phyloP scores from a whole-genome alignment of 2,797 vertebrate species.

The Alcedo quadribrachys region DNA sequence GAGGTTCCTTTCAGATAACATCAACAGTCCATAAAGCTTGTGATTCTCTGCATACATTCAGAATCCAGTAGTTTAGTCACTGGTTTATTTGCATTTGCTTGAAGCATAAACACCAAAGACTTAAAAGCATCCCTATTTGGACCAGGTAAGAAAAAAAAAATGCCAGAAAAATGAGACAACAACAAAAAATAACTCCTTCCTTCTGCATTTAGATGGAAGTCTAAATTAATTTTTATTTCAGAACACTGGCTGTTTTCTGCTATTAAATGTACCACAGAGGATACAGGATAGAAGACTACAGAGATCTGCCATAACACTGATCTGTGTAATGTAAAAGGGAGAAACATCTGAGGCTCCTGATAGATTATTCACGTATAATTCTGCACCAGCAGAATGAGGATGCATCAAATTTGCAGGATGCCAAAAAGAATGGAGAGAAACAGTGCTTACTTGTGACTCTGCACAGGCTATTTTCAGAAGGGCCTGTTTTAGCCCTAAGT shows the following conservation, averaged over 20 bases:
- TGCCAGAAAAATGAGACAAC: background rate
- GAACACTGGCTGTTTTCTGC: constrained; percentile 2
- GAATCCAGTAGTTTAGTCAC: constrained; percentile 23
- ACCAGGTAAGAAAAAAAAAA: constrained; percentile 4
- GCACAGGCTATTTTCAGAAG: background rate
- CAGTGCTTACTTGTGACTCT: background rate
- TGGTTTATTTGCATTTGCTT: constrained; percentile 57
- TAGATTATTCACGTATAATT: background rate
- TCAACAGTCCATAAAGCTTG: background rate
- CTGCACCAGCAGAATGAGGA: background rate
- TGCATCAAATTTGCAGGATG: background rate
- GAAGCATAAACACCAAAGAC: constrained; percentile 53
- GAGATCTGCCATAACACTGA: background rate
- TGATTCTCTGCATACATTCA: constrained; percentile 15
- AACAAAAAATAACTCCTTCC: background rate
- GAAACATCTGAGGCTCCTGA: background rate
- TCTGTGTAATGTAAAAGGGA: background rate
- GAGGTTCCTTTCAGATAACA: background rate
- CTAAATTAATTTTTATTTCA: constrained; percentile 29
- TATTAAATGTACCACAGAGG: background rate
- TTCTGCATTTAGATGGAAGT: background rate
- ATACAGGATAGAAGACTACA: background rate
- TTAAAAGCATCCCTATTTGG: background rate
- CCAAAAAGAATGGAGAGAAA: background rate
- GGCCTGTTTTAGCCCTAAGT: background rate